Evolutionary conservation across 2,888 invertebrate genomes (phyloP), one percentile per base, ranked within the genome.

Genomic region (Adelognathus sp.): DNA sequence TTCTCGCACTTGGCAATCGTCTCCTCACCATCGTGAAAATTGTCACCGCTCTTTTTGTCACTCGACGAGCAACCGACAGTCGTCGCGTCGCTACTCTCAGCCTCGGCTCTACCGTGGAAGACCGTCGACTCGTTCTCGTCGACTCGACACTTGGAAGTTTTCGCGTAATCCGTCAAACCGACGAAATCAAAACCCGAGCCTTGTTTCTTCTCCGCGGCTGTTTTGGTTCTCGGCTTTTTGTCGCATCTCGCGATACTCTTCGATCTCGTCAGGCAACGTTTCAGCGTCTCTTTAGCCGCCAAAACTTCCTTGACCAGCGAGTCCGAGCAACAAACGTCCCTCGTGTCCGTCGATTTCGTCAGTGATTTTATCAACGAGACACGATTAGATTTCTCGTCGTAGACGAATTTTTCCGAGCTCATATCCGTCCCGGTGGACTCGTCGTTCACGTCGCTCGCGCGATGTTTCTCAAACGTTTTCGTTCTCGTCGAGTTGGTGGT

Each of bases 241-340:
- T 81, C 81, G n/a, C n/a, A n/a, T n/a, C 50, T 80, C 14, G 18
- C 21, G 3, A 27, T 77, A 16, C 33, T 66, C 41, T 79, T 76
- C 44, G 83, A 85, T 66, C 78, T 87, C 6, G 58, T 67, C 9
- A 90, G 83, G 67, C 87, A 90, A 44, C 87, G 88, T 69, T 86
- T 90, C 14, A 90, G 79, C 7, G 88, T 88, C 52, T 91, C 91
- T 56, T 91, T 91, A 3, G 91, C 91, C 14, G 91, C 90, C 18
- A 91, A 69, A 5, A 91, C 89, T 79, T 91, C 90, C 67, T 90
- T 90, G 41, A 88, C 87, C 44, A 91, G 79, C 7, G 85, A 82
- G 70, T 91, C 90, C 11, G 88, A 87, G 33, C 85, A 87, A 31
- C 86, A 88, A 41, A 80, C 63, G 11, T 73, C 81, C 70, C 33